A percentile compares a stretch with the other conserved stretches of the same genome.
These are phyloP conservation scores for Zophobas atratus DNA, from an alignment of 1,140 invertebrate species.

Conservation along the genomic window DNA sequence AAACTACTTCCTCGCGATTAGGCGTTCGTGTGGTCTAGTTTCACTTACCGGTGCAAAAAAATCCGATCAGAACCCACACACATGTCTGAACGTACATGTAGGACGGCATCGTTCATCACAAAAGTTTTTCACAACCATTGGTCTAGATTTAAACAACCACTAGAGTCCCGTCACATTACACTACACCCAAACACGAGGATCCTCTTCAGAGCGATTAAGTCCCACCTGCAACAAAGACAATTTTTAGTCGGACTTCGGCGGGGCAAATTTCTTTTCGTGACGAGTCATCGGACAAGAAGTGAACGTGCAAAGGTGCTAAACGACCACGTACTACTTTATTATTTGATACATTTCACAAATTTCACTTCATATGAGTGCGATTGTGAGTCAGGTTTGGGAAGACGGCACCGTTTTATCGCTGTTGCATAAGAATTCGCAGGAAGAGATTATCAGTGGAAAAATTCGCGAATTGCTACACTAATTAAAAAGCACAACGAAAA, in stretches of 20 bases:
- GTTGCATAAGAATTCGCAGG: too few species aligned
- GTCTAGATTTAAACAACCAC: slow-evolving; percentile 36
- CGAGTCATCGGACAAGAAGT: slow-evolving; percentile 18
- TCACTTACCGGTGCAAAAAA: slow-evolving; percentile 51
- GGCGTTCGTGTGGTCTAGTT: neutral
- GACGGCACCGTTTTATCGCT: too few species aligned
- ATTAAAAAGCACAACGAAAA: too few species aligned
- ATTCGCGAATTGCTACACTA: neutral
- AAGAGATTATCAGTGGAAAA: neutral
- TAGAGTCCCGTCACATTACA: slow-evolving; percentile 24
- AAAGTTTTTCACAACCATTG: slow-evolving; percentile 42
- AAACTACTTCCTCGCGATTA: neutral
- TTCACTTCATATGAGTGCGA: slow-evolving; percentile 14
- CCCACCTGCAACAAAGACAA: slow-evolving; percentile 24
- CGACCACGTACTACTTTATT: slow-evolving; percentile 8
- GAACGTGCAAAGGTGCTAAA: slow-evolving; percentile 18
- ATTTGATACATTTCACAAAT: slow-evolving; percentile 22
- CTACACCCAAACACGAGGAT: slow-evolving; percentile 18
- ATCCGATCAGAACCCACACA: slow-evolving; percentile 52
- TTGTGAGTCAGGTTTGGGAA: neutral
- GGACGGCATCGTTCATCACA: slow-evolving; percentile 49
- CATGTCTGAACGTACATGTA: slow-evolving; percentile 50
- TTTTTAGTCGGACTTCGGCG: slow-evolving; percentile 12
- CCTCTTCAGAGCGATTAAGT: slow-evolving; percentile 2
- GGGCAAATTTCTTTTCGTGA: neutral